Evolutionary conservation across 2,797 vertebrate genomes (phyloP).

Genomic region (Periophthalmus magnuspinnatus): DNA sequence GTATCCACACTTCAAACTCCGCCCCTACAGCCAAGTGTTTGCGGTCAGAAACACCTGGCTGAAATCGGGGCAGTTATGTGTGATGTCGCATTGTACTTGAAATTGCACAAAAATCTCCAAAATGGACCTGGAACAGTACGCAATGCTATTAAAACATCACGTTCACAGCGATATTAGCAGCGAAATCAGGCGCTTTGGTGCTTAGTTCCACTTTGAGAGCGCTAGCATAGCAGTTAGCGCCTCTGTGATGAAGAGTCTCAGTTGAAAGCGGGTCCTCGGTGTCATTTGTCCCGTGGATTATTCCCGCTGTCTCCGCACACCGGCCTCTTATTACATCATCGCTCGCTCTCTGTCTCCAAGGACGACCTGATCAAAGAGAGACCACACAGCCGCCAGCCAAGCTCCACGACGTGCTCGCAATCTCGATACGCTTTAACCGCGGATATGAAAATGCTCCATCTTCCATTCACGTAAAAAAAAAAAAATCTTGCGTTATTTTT

Average conservation of each 20-base stretch:
- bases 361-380: constrained; percentile 61
- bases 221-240: background rate
- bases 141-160: too few relatives aligned
- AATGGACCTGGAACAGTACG: too few relatives aligned
- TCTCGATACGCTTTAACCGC: background rate
- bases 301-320: constrained; percentile 43
- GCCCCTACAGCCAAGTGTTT: too few relatives aligned
- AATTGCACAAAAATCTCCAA: too few relatives aligned
- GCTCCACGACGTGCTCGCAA: background rate
- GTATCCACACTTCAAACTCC: too few relatives aligned
- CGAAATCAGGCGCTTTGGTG: too few relatives aligned
- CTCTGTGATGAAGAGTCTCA: background rate
- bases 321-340: constrained; percentile 66
- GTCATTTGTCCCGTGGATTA: constrained; percentile 60
- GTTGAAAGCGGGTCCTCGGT: constrained; percentile 19
- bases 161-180: too few relatives aligned
- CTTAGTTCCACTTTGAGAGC: too few relatives aligned
- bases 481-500: background rate
- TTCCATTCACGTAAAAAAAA: background rate
- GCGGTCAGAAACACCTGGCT: too few relatives aligned
- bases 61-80: too few relatives aligned
- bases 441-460: background rate
- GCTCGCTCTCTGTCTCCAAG: constrained; percentile 60
- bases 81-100: too few relatives aligned
- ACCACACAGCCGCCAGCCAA: constrained; percentile 25